A percentile compares a stretch with the other conserved stretches of the same genome.
Conservation (phyloP, 2,888 invertebrate genomes). For the Agriopis aurantiaria region DNA sequence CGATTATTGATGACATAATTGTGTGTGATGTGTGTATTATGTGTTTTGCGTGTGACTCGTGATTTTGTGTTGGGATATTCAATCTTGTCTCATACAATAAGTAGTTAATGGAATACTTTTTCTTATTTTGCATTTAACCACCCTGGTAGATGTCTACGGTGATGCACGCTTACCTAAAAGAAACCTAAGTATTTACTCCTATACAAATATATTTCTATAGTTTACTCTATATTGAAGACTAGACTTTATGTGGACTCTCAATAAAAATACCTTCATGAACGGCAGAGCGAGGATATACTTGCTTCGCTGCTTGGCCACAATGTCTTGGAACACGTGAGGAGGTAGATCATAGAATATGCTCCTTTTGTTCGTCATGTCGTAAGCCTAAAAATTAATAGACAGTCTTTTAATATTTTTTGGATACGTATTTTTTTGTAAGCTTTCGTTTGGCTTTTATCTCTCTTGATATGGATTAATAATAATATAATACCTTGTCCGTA, state of each 20-base stretch:
- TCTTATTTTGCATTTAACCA: no score
- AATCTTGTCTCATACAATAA: no score
- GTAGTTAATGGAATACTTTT: no score
- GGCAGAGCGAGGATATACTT: slow-evolving; percentile 71
- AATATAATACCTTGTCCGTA: slow-evolving; percentile 66
- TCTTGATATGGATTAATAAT: not conserved
- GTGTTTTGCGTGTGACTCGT: no score
- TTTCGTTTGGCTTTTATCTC: no score
- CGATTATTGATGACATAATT: no score
- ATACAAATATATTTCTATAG: no score
- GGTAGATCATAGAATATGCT: slow-evolving; percentile 74
- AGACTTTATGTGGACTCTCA: no score
- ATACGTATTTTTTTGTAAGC: not conserved
- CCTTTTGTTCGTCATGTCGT: slow-evolving; percentile 66
- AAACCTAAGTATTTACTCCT: not conserved
- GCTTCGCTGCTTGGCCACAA: slow-evolving; percentile 69
- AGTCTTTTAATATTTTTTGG: not conserved
- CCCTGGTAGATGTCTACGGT: no score
- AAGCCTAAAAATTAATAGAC: slow-evolving; percentile 62
- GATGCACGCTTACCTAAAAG: not conserved
- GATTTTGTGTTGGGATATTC: no score
- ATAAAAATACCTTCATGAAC: slow-evolving; percentile 65
- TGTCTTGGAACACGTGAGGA: slow-evolving; percentile 72
- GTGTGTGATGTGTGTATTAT: no score
- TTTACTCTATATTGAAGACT: no score